A percentile compares a stretch with the other conserved stretches of the same genome.
Evolutionary conservation across 1,140 invertebrate species (phyloP).

Genomic region (Aphidius gifuensis): DNA sequence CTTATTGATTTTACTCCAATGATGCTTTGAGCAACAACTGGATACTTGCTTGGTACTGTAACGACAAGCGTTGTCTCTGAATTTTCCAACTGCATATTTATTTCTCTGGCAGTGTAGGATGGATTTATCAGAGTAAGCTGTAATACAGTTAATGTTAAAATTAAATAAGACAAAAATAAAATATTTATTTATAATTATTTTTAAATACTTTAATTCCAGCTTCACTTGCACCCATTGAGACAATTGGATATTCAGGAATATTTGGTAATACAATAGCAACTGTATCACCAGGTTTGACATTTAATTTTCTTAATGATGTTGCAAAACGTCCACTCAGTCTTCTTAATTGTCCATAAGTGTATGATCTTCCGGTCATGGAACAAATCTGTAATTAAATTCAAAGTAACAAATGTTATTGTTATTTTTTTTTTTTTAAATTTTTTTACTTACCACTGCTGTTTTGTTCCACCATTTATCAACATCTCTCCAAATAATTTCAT

Average conservation of each 20-base stretch:
- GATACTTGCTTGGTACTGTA: slow-evolving; percentile 56
- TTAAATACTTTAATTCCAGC: slow-evolving; percentile 62
- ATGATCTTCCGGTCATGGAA: slow-evolving; percentile 62
- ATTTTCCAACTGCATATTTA: slow-evolving; percentile 64
- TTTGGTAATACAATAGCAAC: slow-evolving; percentile 70
- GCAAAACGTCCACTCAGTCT: slow-evolving; percentile 61
- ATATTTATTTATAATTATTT: not conserved
- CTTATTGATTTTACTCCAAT: slow-evolving; percentile 43
- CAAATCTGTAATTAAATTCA: slow-evolving; percentile 60
- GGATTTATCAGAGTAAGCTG: slow-evolving; percentile 32
- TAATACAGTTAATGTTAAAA: not conserved
- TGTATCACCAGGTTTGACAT: slow-evolving; percentile 64
- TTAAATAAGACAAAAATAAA: not conserved
- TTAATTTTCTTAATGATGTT: slow-evolving; percentile 62
- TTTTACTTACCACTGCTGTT: slow-evolving; percentile 15
- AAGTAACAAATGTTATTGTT: not conserved
- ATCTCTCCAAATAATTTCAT: slow-evolving; percentile 20
- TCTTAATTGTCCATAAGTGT: slow-evolving; percentile 66
- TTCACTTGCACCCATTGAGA: slow-evolving; percentile 62
- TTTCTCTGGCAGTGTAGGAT: slow-evolving; percentile 59
- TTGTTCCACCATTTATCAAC: slow-evolving; percentile 21
- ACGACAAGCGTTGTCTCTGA: slow-evolving; percentile 65
- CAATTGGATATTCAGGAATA: slow-evolving; percentile 68
- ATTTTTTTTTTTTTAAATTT: not conserved
- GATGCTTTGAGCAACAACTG: slow-evolving; percentile 49